These are phyloP conservation scores for Diplazon laetatorius DNA, from an alignment of 2,888 invertebrate genomes.

Conservation along the genomic window DNA sequence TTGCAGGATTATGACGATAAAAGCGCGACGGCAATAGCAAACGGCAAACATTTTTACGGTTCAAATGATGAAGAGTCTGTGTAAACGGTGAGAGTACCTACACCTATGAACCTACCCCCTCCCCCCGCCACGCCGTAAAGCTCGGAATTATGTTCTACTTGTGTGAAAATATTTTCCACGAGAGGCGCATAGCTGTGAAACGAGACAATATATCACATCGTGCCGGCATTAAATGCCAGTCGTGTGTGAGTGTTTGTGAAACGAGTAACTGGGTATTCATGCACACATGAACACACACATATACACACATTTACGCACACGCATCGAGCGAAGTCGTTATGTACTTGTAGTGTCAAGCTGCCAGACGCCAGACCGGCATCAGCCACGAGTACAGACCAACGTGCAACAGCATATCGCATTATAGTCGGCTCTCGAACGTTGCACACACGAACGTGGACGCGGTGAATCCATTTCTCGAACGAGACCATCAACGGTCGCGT, in stretches of 20 bases:
- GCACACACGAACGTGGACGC: background rate
- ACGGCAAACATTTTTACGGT: constrained; percentile 45
- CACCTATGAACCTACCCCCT: too few species aligned
- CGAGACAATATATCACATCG: constrained; percentile 48
- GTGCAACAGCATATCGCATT: constrained; percentile 49
- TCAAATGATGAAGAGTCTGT: too few species aligned
- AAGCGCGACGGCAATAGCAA: background rate
- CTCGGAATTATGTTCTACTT: constrained; percentile 22
- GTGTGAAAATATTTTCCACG: constrained; percentile 13
- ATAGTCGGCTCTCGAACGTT: constrained; percentile 37
- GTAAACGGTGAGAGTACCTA: too few species aligned
- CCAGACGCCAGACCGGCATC: constrained; percentile 17
- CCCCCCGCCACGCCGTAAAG: background rate
- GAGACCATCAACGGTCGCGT: constrained; percentile 28
- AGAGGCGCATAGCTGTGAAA: constrained; percentile 27
- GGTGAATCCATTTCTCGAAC: constrained; percentile 38
- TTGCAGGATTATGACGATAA: background rate
- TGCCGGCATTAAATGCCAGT: constrained; percentile 43
- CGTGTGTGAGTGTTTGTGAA: constrained; percentile 29
- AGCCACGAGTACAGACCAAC: constrained; percentile 27
- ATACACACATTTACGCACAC: background rate
- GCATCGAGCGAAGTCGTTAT: constrained; percentile 27
- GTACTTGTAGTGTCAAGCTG: constrained; percentile 43
- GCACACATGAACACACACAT: background rate
- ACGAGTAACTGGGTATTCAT: background rate